Percentiles rank a stretch among this genome's conserved stretches.
Conservation (phyloP, 1,140 invertebrate species). For the Ctenoplectra terminalis region DNA sequence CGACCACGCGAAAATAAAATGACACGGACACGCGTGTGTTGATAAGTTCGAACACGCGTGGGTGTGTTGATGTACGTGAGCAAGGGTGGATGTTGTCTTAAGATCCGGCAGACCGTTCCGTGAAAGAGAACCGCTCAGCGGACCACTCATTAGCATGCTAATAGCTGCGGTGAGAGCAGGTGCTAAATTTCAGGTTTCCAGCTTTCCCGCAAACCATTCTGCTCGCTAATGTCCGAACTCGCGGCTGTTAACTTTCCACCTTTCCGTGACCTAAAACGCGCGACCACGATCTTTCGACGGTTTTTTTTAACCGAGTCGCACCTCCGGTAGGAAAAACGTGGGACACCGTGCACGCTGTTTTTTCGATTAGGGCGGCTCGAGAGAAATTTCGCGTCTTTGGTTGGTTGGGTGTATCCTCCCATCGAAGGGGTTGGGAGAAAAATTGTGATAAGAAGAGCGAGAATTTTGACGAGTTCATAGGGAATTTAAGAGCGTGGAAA, state of each 20-base stretch:
- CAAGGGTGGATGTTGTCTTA: conserved; percentile 25
- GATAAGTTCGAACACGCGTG: too few relatives aligned
- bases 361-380: too few relatives aligned
- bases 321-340: background rate
- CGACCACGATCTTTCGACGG: background rate
- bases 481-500: too few relatives aligned
- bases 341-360: background rate
- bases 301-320: background rate
- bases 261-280: background rate
- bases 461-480: too few relatives aligned
- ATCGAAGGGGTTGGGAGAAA: too few relatives aligned
- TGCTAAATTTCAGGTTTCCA: conserved; percentile 45
- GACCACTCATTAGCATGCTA: conserved; percentile 51
- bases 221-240: conserved; percentile 31
- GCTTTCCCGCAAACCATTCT: conserved; percentile 8
- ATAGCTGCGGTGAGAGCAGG: conserved; percentile 22
- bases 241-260: conserved; percentile 16
- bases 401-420: too few relatives aligned
- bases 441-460: too few relatives aligned
- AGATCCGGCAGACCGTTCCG: background rate
- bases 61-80: background rate
- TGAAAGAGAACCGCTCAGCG: background rate
- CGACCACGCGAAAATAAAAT: background rate
- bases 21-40: background rate
- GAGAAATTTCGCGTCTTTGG: too few relatives aligned